Evolutionary conservation across 2,113 vertebrate genomes (phyloP), one percentile per base, ranked within the genome.

Genomic region (Cynopterus brachyotis): DNA sequence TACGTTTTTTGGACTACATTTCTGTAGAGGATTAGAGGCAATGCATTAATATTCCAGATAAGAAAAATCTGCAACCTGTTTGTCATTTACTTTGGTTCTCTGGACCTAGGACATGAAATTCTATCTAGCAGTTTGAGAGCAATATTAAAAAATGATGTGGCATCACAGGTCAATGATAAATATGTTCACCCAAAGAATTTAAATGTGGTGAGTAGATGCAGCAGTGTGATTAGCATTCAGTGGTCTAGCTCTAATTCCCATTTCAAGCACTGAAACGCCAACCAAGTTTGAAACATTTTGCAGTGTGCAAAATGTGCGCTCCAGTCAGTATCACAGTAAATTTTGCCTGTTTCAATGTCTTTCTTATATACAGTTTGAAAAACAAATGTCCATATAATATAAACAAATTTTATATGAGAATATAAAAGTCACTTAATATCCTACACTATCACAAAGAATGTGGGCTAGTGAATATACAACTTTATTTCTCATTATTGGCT

Each of bases 141-240:
- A 95, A 91, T 95, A 81, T 97, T 92, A 75, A 75, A 92, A 97
- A 94, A 76, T 97, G 83, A 91, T 97, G 96, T 95, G 95, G 85
- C 95, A 88, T 98, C 93, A 92, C 92, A 98, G 96, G 95, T 89
- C 95, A 93, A 6, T 92, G 98, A 89, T 97, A 96, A 96, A 92
- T 96, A 81, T 64, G 80, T 90, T 96, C 80, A 55, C 66, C 22
- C 16, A 82, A 60, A 87, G 91, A 93, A 83, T 95, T 91, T 96
- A 35, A 94, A 89, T 97, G 97, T 75, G 32, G 0, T 55, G 69
- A 96, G 59, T 92, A 92, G 93, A 89, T 87, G 70, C 50, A 80
- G 64, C 26, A 0, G 26, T 85, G 9, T 96, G 72, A 76, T 94
- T 79, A 86, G 30, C 86, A 59, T 97, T 97, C 92, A 85, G 83